Conservation (phyloP, 1,140 invertebrate genomes). For the Aphelinus certus region DNA sequence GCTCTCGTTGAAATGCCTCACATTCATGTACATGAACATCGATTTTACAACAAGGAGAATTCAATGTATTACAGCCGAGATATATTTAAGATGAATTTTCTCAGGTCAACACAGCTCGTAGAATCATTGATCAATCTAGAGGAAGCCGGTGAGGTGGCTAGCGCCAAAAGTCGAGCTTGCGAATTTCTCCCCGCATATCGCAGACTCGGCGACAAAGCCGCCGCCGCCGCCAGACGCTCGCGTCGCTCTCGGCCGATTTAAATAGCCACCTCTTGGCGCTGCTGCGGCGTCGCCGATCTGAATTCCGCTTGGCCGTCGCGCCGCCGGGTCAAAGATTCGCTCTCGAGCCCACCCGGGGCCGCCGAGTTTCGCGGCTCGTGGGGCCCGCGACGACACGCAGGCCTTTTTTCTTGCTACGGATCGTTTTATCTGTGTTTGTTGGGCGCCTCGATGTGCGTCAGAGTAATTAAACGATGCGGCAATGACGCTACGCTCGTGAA, state of each 20-base stretch:
- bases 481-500: background rate
- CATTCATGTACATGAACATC: too few species aligned
- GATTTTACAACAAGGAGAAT: too few species aligned
- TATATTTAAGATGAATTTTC: too few species aligned
- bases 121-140: too few species aligned
- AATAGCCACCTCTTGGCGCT: conserved; percentile 18
- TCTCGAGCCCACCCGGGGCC: background rate
- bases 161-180: too few species aligned
- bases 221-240: conserved; percentile 3
- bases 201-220: background rate
- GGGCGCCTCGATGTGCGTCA: conserved; percentile 1
- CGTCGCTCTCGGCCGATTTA: conserved; percentile 33
- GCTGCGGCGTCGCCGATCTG: conserved; percentile 26
- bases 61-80: too few species aligned
- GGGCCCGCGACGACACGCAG: conserved; percentile 37
- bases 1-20: too few species aligned
- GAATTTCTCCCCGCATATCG: background rate
- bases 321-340: conserved; percentile 32
- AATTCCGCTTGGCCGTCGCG: conserved; percentile 34
- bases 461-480: conserved; percentile 9
- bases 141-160: too few species aligned
- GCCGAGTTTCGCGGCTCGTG: background rate
- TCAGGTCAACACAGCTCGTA: too few species aligned
- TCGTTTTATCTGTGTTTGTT: background rate
- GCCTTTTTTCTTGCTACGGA: conserved; percentile 33